Percentiles rank a stretch among this genome's conserved stretches.
Conservation (phyloP, 1,140 invertebrate species). For the Leptinotarsa texana region DNA sequence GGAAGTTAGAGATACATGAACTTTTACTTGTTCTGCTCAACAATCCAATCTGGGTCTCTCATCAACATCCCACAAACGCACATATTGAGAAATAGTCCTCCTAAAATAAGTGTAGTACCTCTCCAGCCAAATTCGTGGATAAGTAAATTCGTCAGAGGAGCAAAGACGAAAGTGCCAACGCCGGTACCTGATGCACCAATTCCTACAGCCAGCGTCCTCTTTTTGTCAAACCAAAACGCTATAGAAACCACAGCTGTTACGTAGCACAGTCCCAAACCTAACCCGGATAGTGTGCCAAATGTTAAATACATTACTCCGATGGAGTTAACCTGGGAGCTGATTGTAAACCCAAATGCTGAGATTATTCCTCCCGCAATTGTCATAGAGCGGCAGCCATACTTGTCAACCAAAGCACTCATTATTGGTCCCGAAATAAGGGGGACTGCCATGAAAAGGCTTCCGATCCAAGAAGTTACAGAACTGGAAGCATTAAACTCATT, state of each 20-base stretch:
- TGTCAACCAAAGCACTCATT: constrained; percentile 84
- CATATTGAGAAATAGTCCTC: constrained; percentile 68
- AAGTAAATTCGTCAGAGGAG: constrained; percentile 76
- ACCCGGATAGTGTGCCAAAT: constrained; percentile 83
- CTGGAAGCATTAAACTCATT: constrained; percentile 81
- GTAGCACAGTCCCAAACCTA: constrained; percentile 84
- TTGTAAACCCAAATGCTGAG: constrained; percentile 76
- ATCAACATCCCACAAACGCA: constrained; percentile 87
- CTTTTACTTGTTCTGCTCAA: constrained; percentile 59
- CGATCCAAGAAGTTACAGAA: constrained; percentile 85
- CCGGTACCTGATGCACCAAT: constrained; percentile 89
- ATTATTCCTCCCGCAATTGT: constrained; percentile 80
- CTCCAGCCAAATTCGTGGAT: constrained; percentile 83
- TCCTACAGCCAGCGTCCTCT: constrained; percentile 88
- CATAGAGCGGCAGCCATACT: constrained; percentile 83
- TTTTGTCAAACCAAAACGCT: constrained; percentile 95
- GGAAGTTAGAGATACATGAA: neutral
- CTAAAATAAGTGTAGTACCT: constrained; percentile 78
- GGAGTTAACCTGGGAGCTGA: constrained; percentile 74
- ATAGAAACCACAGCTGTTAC: constrained; percentile 91
- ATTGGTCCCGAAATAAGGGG: constrained; percentile 85
- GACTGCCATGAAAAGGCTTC: constrained; percentile 85
- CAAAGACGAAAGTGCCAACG: constrained; percentile 83
- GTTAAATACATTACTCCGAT: constrained; percentile 81
- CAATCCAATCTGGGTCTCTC: constrained; percentile 80